These are phyloP conservation scores for Pelodiscus sinensis DNA, from an alignment of 2,113 vertebrate species.

Conservation along the genomic window DNA sequence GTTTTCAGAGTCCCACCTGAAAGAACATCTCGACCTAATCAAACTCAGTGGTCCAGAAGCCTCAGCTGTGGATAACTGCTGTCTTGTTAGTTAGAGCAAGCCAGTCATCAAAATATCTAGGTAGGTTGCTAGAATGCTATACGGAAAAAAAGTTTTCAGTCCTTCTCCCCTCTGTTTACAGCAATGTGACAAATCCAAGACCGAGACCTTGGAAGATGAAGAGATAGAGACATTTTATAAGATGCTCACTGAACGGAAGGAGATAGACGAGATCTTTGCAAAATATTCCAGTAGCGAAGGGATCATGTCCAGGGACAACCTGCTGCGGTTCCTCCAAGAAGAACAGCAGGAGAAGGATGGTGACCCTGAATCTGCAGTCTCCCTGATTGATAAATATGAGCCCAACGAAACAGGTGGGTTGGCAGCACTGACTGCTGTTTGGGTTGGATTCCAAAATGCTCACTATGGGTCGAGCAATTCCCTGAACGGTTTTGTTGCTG, in stretches of 20 bases:
- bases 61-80: neutral
- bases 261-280: constrained; percentile 86
- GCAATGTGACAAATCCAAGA: constrained; percentile 91
- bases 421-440: neutral
- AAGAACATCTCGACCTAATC: neutral
- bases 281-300: constrained; percentile 68
- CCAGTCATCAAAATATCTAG: neutral
- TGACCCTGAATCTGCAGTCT: constrained; percentile 73
- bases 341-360: constrained; percentile 85
- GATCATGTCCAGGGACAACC: constrained; percentile 82
- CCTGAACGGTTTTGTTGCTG: neutral
- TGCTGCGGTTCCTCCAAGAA: constrained; percentile 84
- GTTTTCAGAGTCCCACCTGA: neutral
- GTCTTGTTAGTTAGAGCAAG: neutral
- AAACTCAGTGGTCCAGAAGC: neutral
- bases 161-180: constrained; percentile 78
- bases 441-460: neutral
- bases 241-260: constrained; percentile 87
- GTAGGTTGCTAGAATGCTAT: constrained; percentile 28
- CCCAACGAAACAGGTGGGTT: constrained; percentile 84
- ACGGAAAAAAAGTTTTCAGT: constrained; percentile 73
- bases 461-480: neutral
- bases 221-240: constrained; percentile 96
- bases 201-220: constrained; percentile 87
- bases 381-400: constrained; percentile 91